phyloP scores from a whole-genome alignment of 2,797 vertebrate species.

The Hoplostethus mediterraneus region DNA sequence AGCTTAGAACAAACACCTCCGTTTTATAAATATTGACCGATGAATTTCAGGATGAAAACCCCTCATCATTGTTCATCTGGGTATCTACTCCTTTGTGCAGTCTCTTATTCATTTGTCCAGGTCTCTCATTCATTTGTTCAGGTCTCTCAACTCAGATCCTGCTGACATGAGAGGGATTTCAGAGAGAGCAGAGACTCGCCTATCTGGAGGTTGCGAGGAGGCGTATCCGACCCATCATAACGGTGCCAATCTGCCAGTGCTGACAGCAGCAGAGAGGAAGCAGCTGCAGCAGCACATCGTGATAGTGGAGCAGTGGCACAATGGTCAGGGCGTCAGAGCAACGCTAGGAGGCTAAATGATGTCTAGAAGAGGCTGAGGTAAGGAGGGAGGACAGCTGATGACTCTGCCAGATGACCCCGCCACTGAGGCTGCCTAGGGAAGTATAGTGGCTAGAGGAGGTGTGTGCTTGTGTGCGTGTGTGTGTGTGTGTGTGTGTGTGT shows the following conservation, averaged over 20 bases:
- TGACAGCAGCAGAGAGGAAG: slow-evolving; percentile 68
- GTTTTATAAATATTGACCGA: no score
- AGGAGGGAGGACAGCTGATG: slow-evolving; percentile 62
- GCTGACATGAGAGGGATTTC: slow-evolving; percentile 49
- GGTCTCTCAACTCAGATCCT: slow-evolving; percentile 38
- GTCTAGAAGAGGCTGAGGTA: slow-evolving; percentile 32
- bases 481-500: slow-evolving; percentile 3
- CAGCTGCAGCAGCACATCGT: slow-evolving; percentile 73
- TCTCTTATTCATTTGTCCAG: slow-evolving; percentile 27
- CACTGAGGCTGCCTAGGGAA: slow-evolving; percentile 25
- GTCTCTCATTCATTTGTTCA: slow-evolving; percentile 27
- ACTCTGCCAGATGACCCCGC: slow-evolving; percentile 53
- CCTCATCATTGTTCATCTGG: background rate
- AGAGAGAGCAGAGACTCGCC: slow-evolving; percentile 19
- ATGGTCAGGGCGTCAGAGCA: slow-evolving; percentile 33
- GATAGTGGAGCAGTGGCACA: slow-evolving; percentile 43
- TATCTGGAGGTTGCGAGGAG: slow-evolving; percentile 42
- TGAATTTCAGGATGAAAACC: no score
- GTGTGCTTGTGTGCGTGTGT: slow-evolving; percentile 23
- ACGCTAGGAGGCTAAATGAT: slow-evolving; percentile 47
- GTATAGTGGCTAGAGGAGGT: background rate
- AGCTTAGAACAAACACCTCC: no score
- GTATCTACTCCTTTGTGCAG: background rate
- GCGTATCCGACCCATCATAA: slow-evolving; percentile 64
- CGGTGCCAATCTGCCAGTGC: slow-evolving; percentile 67